Conservation (phyloP, 2,888 invertebrate species). For the Leptinotarsa peninsularis region DNA sequence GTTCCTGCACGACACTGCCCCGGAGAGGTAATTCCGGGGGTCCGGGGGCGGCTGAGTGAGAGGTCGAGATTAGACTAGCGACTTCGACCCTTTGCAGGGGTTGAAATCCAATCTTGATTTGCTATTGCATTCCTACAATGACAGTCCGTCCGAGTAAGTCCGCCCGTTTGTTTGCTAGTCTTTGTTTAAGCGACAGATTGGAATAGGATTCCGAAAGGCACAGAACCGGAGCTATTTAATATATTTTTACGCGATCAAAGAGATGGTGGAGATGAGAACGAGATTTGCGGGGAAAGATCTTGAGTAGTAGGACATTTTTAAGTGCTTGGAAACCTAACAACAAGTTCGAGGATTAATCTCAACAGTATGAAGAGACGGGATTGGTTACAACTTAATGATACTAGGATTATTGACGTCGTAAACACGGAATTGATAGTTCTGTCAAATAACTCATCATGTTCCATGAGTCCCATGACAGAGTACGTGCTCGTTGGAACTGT, state of each 20-base stretch:
- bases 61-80: slow-evolving; percentile 67
- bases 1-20: slow-evolving; percentile 30
- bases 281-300: not conserved
- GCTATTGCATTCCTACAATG: slow-evolving; percentile 68
- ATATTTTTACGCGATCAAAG: slow-evolving; percentile 33
- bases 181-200: slow-evolving; percentile 64
- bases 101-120: slow-evolving; percentile 68
- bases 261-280: slow-evolving; percentile 9
- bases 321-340: not conserved
- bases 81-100: slow-evolving; percentile 62
- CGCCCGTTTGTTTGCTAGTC: slow-evolving; percentile 61
- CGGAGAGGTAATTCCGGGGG: slow-evolving; percentile 46
- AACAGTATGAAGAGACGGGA: no score
- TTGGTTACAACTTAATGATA: no score
- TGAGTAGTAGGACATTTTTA: not conserved
- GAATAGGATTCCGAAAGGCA: slow-evolving; percentile 49
- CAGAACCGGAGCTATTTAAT: slow-evolving; percentile 40
- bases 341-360: not conserved
- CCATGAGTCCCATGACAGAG: no score
- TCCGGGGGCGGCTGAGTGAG: slow-evolving; percentile 60
- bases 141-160: slow-evolving; percentile 60
- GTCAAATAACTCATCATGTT: no score
- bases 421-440: no score
- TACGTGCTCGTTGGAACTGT: no score
- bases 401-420: no score